A percentile compares a stretch with the other conserved stretches of the same genome.
These are phyloP conservation scores for Sitta europaea DNA, from an alignment of 2,113 vertebrate genomes.

Conservation along the genomic window DNA sequence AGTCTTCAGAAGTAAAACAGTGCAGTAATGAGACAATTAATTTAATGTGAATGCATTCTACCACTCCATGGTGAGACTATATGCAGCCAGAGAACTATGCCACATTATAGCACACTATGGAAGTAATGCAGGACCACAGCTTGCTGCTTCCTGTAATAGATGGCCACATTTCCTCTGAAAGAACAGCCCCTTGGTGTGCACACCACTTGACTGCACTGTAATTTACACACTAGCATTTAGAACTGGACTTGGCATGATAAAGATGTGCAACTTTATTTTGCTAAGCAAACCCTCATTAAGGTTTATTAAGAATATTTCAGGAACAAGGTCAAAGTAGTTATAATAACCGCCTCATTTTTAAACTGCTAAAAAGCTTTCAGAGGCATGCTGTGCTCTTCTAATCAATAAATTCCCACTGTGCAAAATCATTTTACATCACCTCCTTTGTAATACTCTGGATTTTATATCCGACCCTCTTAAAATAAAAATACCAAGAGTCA, in stretches of 20 bases:
- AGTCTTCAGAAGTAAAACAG: neutral
- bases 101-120: neutral
- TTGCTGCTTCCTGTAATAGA: neutral
- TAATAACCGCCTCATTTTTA: neutral
- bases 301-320: neutral
- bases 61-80: neutral
- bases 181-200: neutral
- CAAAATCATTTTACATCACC: neutral
- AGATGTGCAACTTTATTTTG: neutral
- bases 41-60: neutral
- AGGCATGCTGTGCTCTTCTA: neutral
- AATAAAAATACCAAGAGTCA: neutral
- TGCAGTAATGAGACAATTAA: neutral
- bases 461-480: neutral
- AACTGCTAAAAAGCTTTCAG: neutral
- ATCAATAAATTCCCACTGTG: neutral
- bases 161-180: neutral
- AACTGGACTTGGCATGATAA: neutral
- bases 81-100: neutral
- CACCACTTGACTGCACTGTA: neutral
- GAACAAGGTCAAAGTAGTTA: neutral
- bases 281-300: neutral
- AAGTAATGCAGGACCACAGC: neutral
- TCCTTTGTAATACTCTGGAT: neutral
- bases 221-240: neutral